Evolutionary conservation across 1,140 invertebrate genomes (phyloP).

Genomic region (Anastrepha ludens): DNA sequence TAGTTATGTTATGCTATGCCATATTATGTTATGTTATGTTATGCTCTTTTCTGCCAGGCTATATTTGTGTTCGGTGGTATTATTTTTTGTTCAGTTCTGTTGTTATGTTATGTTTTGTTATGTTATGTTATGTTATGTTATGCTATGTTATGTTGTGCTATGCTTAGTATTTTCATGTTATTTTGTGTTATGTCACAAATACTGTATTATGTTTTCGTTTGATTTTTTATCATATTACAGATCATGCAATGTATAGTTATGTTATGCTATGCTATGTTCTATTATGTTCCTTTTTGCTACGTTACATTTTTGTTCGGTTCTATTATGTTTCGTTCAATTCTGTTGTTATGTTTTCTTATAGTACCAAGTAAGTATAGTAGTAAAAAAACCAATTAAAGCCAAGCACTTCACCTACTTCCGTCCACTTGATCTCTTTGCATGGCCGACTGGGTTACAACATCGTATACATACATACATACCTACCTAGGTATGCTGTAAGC

Average conservation of each 20-base stretch:
- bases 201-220: neutral
- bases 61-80: neutral
- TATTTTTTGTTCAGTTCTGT: neutral
- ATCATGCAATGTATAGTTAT: neutral
- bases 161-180: neutral
- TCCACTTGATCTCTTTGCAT: too few relatives aligned
- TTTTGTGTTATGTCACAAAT: neutral
- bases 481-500: too few relatives aligned
- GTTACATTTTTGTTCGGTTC: neutral
- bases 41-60: neutral
- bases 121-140: constrained; percentile 1
- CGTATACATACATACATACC: neutral
- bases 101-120: neutral
- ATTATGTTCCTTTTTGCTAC: neutral
- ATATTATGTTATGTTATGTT: neutral
- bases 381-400: too few relatives aligned
- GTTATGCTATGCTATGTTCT: too few relatives aligned
- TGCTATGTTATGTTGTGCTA: constrained; percentile 13
- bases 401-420: too few relatives aligned
- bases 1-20: neutral
- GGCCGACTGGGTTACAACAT: too few relatives aligned
- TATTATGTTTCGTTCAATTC: neutral
- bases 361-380: too few relatives aligned
- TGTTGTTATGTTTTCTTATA: neutral
- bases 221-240: neutral